phyloP scores from a whole-genome alignment of 2,797 vertebrate genomes.

The Hippopotamyrus pictus region DNA sequence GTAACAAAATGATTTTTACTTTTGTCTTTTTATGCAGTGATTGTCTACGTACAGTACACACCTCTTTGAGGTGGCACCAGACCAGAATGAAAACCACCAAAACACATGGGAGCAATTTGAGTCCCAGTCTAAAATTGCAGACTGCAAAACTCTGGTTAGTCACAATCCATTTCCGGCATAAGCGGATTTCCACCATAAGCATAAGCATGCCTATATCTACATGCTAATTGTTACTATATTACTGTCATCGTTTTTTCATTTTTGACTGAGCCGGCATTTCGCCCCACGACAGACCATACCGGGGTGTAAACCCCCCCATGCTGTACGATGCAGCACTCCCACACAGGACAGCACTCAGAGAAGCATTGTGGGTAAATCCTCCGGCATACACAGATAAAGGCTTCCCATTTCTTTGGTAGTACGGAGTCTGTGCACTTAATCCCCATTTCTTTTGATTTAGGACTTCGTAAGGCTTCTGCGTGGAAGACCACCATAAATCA shows the following conservation, averaged over 20 bases:
- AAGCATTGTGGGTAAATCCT: background rate
- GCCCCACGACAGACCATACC: background rate
- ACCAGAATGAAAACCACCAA: background rate
- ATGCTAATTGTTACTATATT: background rate
- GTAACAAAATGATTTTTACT: background rate
- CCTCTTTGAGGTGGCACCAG: background rate
- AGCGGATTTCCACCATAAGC: background rate
- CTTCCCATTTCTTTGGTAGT: background rate
- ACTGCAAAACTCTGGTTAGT: background rate
- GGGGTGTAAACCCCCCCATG: background rate
- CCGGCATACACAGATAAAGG: background rate
- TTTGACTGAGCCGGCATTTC: background rate
- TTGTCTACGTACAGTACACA: background rate
- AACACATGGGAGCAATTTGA: slow-evolving; percentile 8
- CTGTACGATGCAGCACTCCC: background rate
- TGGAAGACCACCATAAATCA: background rate
- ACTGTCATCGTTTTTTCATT: background rate
- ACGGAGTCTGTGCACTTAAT: background rate
- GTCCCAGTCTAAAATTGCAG: background rate
- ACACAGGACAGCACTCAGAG: background rate
- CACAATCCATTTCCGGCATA: background rate
- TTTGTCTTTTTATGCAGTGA: background rate
- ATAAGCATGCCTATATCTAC: background rate
- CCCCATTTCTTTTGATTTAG: background rate
- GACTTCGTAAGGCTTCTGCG: background rate